Evolutionary conservation across 1,140 invertebrate genomes (phyloP).

Genomic region (Stratiolaelaps scimitus): DNA sequence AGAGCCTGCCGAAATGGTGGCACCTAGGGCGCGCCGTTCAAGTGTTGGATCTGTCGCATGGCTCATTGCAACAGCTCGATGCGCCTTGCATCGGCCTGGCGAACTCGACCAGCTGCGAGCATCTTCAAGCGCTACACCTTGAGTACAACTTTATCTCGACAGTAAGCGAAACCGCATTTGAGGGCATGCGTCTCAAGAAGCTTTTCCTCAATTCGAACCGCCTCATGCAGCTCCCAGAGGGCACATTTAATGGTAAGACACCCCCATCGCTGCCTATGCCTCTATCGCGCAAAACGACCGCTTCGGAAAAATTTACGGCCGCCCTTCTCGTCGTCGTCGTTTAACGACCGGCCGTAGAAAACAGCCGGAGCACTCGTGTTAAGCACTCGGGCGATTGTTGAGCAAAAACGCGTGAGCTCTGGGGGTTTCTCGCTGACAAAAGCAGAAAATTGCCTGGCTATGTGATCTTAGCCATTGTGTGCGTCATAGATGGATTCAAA

Average conservation of each 20-base stretch:
- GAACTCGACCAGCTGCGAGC: not conserved
- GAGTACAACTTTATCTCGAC: conserved; percentile 23
- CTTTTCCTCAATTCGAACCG: conserved; percentile 13
- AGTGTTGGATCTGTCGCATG: conserved; percentile 24
- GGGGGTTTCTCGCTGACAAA: too few species aligned
- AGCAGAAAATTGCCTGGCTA: too few species aligned
- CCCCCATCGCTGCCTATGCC: too few species aligned
- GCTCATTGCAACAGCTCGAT: conserved; percentile 4
- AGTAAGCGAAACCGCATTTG: not conserved
- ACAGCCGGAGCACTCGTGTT: too few species aligned
- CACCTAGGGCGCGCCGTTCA: not conserved
- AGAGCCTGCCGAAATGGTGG: conserved; percentile 3
- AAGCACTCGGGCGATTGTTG: too few species aligned
- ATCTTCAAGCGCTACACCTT: conserved; percentile 12
- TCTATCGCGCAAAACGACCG: too few species aligned
- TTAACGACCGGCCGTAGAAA: too few species aligned
- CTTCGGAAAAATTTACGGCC: too few species aligned
- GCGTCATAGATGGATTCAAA: too few species aligned
- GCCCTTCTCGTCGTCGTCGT: too few species aligned
- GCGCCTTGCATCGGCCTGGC: conserved; percentile 17
- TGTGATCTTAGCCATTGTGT: too few species aligned
- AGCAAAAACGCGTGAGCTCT: too few species aligned
- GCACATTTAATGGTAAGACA: not conserved
- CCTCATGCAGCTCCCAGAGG: conserved; percentile 12
- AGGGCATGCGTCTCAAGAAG: conserved; percentile 14